These are phyloP conservation scores for Morinoia aosen DNA, from an alignment of 2,888 invertebrate species.

Conservation along the genomic window DNA sequence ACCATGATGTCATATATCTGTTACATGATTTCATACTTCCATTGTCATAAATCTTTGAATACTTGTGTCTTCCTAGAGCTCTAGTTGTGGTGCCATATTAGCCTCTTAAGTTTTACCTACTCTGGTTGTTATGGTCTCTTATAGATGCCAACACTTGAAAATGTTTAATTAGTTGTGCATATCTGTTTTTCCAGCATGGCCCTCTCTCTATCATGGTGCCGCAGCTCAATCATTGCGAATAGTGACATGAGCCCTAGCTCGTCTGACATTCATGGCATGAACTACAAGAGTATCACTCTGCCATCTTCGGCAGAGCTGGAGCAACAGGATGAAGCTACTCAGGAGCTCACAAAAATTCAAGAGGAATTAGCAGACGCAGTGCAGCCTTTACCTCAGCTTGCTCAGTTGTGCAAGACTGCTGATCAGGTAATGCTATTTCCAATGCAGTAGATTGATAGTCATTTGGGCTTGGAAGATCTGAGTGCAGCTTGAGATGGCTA, in stretches of 20 bases:
- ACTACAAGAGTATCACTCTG: slow-evolving; percentile 70
- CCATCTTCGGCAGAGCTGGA: not conserved
- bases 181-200: slow-evolving; percentile 78
- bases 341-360: slow-evolving; percentile 82
- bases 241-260: slow-evolving; percentile 84
- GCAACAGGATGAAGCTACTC: slow-evolving; percentile 71
- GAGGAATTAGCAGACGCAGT: slow-evolving; percentile 87
- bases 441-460: not conserved
- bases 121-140: no score
- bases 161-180: no score
- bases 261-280: slow-evolving; percentile 73
- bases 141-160: no score
- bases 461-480: no score
- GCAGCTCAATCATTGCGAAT: slow-evolving; percentile 92
- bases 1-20: no score
- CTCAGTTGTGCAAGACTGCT: slow-evolving; percentile 88
- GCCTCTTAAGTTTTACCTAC: no score
- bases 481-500: no score
- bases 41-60: no score
- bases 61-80: no score
- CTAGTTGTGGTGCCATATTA: no score
- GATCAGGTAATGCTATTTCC: slow-evolving; percentile 76
- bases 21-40: no score
- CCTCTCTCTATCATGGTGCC: slow-evolving; percentile 89
- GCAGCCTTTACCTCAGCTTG: slow-evolving; percentile 90